Base-by-base conservation (phyloP, 1,140 invertebrate genomes). In the Acromyrmex charruanus region DNA sequence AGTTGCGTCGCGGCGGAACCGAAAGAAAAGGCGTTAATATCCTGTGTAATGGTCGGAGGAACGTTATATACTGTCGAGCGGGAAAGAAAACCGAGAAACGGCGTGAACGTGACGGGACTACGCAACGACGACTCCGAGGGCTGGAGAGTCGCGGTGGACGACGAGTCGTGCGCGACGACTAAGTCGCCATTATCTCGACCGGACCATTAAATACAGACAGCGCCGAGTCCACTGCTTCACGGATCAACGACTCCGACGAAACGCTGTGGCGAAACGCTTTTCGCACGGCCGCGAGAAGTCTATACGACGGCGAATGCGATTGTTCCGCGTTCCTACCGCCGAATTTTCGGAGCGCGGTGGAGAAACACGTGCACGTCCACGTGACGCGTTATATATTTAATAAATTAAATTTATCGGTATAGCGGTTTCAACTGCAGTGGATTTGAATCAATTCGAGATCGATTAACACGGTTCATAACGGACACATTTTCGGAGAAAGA, bases 181-280 rank as follows among this genome's bases (percentile, higher is more conserved):
- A 77, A 77, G 88, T 81, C 88, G 88, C 39, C 75, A 87, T 89
- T 89, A 90, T 80, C 71, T 68, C 18, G 51, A 80, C n/a, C 65
- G 12, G 44, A 72, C 72, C 79, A 68, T 89, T 90, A 90, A 89
- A 89, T 5, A 35, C 77, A 65, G 71, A 66, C 85, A 86, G 31
- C 31, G 31, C 31, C 31, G 39, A 59, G 82, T 66, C 44, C 44
- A n/a, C 59, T 3, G 63, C 59, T 88, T 90, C 71, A 90, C 88
- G 88, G 88, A 89, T 90, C 88, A 89, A 90, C 85, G 88, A 71
- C 21, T 85, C 66, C 53, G 68, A 74, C 39, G 25, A 1, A 2
- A 44, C 61, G 35, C 49, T 84, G 84, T 79, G 69, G 77, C 87
- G 87, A 88, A 88, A 59, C 21, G 44, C 58, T 77, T 86, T 74